These are phyloP conservation scores for Pempheris klunzingeri DNA, from an alignment of 2,797 vertebrate genomes.

Conservation along the genomic window DNA sequence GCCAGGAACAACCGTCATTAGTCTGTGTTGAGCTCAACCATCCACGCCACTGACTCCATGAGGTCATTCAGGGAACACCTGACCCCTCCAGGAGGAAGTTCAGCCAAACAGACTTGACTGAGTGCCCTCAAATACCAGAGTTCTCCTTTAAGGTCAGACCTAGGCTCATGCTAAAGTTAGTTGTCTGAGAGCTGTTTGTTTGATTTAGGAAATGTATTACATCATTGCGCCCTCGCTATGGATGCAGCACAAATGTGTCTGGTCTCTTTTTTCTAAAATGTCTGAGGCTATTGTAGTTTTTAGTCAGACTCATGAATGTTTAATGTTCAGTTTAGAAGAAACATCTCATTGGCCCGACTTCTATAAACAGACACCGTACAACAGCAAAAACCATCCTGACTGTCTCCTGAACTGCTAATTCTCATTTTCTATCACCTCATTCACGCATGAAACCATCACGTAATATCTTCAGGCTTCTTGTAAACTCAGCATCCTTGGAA, in stretches of 20 bases:
- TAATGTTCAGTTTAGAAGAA: conserved; percentile 8
- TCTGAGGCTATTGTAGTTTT: conserved; percentile 5
- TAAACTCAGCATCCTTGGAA: background rate
- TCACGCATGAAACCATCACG: background rate
- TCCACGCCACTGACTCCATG: conserved; percentile 13
- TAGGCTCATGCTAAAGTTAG: background rate
- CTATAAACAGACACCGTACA: background rate
- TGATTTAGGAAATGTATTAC: background rate
- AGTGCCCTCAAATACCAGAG: background rate
- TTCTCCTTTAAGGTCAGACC: background rate
- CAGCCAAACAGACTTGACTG: conserved; percentile 6
- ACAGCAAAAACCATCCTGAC: background rate
- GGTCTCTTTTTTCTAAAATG: background rate
- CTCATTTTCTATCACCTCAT: background rate
- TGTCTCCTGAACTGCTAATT: background rate
- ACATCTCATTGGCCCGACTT: background rate
- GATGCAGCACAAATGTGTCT: background rate
- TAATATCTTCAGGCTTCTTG: background rate
- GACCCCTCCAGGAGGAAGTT: background rate
- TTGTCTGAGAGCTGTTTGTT: too few relatives aligned
- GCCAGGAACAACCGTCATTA: conserved; percentile 15
- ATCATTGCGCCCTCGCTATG: background rate
- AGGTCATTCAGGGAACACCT: conserved; percentile 16
- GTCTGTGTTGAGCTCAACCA: background rate
- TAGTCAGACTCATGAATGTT: conserved; percentile 21